These are phyloP conservation scores for Fopius arisanus DNA, from an alignment of 1,140 invertebrate genomes.

Conservation along the genomic window DNA sequence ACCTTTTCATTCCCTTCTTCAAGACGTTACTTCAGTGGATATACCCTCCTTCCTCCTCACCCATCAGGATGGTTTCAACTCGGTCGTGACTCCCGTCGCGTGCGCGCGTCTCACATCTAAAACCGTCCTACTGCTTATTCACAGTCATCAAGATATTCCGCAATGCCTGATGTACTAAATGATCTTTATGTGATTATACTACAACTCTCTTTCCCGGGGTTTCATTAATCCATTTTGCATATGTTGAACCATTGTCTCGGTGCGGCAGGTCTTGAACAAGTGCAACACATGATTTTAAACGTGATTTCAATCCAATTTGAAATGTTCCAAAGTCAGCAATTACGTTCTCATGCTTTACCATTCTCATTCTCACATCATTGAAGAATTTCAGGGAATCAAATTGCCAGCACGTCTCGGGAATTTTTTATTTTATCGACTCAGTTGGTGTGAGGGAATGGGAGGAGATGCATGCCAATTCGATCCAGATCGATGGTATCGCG, in stretches of 20 bases:
- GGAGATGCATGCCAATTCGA: background rate
- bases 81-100: conserved; percentile 22
- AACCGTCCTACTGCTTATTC: background rate
- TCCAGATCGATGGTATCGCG: background rate
- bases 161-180: conserved; percentile 7
- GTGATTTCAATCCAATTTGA: background rate
- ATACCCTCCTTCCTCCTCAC: background rate
- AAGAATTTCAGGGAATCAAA: background rate
- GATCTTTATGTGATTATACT: conserved; percentile 4
- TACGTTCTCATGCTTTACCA: background rate
- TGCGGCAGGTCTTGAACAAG: too few relatives aligned
- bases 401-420: background rate
- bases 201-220: background rate
- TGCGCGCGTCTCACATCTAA: background rate
- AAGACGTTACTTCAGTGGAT: background rate
- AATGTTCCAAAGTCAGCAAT: background rate
- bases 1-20: background rate
- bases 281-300: background rate
- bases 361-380: background rate
- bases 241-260: background rate
- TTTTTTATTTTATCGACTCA: background rate
- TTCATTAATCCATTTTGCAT: conserved; percentile 1
- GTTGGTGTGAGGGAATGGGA: background rate
- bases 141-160: conserved; percentile 14
- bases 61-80: conserved; percentile 3